Evolutionary conservation across 1,140 invertebrate genomes (phyloP).

Genomic region (Dreissena rostriformis): DNA sequence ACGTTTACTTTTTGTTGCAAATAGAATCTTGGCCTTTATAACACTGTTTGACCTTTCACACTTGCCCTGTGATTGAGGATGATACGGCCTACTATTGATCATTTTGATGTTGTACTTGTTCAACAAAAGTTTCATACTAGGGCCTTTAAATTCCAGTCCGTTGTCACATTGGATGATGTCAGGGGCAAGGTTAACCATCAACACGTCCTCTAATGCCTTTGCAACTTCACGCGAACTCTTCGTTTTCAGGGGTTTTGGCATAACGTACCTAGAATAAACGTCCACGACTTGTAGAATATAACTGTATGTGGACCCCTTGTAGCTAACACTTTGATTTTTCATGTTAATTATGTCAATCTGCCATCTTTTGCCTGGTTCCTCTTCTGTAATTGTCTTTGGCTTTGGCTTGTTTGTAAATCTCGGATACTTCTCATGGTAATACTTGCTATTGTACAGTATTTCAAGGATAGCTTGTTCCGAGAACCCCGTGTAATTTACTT

Average conservation of each 20-base stretch:
- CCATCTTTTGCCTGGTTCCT: conserved; percentile 4
- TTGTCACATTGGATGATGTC: conserved; percentile 5
- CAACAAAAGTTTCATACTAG: conserved; percentile 4
- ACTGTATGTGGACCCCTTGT: conserved; percentile 10
- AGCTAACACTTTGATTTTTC: not conserved
- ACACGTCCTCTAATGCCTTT: conserved; percentile 19
- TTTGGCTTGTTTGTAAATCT: conserved; percentile 3
- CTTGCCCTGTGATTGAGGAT: conserved; percentile 32
- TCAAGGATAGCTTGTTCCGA: conserved; percentile 5
- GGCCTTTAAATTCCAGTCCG: not conserved
- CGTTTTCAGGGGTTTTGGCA: conserved; percentile 26
- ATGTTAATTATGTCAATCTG: conserved; percentile 3
- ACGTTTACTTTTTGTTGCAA: conserved; percentile 17
- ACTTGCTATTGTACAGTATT: conserved; percentile 6
- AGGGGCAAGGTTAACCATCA: conserved; percentile 17
- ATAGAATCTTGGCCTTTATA: conserved; percentile 11
- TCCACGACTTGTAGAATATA: conserved; percentile 10
- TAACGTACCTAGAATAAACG: conserved; percentile 16
- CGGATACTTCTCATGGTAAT: conserved; percentile 5
- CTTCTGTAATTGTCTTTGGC: conserved; percentile 5
- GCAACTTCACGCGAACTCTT: conserved; percentile 29
- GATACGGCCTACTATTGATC: conserved; percentile 13
- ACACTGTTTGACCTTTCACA: conserved; percentile 13
- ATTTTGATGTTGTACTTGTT: conserved; percentile 12
- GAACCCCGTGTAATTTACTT: conserved; percentile 5